Evolutionary conservation across 2,797 vertebrate species (phyloP), one percentile per base, ranked within the genome.

Genomic region (Peromyscus aztecus): DNA sequence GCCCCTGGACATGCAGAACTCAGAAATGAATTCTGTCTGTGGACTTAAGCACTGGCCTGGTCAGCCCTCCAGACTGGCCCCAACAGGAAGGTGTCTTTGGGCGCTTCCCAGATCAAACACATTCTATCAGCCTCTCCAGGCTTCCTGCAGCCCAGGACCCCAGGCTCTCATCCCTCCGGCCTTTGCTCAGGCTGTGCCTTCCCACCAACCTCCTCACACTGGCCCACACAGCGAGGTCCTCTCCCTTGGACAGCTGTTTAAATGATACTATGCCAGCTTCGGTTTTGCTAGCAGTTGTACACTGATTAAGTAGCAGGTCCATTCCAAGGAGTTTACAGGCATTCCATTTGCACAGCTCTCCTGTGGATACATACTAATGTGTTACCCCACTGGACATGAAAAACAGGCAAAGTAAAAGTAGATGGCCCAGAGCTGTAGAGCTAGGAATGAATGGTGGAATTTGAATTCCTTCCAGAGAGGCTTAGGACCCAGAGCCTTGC

Each of bases 321-420:
- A 13, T 77, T 88, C 31, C 21, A 75, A 94, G 81, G 81, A 59
- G 27, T 59, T 85, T 14, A 37, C 1, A 4, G 61, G 34, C 71
- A 52, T 82, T 85, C 91, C 29, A 89, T 95, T 94, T 88, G 84
- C n/a, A 75, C 37, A 86, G 52, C 76, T 89, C 46, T 49, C 52
- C 40, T 29, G 7, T 61, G 71, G 29, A 34, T 81, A 84, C 55
- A 27, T 83, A 16, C 37, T 83, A n/a, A 90, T 87, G 75, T 81
- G 90, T 92, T 76, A 84, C 14, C 12, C 73, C 49, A 78, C 77
- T 90, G 83, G 80, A 40, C 31, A 55, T 89, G 86, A 80, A 59
- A 75, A 93, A 75, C 3, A 57, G 80, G 94, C 11, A 91, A 73
- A 92, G 85, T 63, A 82, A 86, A 65, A 46, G 19, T 17, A 29